phyloP scores from a whole-genome alignment of 2,888 invertebrate genomes.

The Thecophora atra region DNA sequence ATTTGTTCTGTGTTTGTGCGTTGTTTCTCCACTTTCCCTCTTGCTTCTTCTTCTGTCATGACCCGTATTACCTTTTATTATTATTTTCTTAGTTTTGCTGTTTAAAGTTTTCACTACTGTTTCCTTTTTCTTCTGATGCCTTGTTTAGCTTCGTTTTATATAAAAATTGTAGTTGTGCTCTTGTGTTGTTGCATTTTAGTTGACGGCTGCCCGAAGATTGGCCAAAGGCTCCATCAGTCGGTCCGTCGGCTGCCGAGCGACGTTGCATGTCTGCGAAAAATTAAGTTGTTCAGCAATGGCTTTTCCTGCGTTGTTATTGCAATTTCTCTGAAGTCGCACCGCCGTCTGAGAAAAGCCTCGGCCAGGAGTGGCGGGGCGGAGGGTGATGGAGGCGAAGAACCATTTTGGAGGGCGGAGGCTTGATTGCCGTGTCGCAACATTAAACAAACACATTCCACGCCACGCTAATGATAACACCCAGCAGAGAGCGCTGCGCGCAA shows the following conservation, averaged over 20 bases:
- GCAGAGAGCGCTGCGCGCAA: too few species aligned
- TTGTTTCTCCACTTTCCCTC: too few species aligned
- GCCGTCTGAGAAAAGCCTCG: background rate
- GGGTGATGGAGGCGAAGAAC: background rate
- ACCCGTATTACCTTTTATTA: too few species aligned
- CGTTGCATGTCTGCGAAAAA: conserved; percentile 54
- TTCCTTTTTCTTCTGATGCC: background rate
- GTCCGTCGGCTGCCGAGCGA: background rate
- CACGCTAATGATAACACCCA: too few species aligned
- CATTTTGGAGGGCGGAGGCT: background rate
- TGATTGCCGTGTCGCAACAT: conserved; percentile 3
- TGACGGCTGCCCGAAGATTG: background rate
- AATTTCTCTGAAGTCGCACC: conserved; percentile 21
- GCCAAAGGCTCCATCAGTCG: background rate
- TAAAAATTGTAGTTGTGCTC: background rate
- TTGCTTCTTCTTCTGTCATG: too few species aligned
- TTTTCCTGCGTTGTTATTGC: conserved; percentile 43
- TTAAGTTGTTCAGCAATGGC: conserved; percentile 53
- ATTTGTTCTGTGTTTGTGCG: background rate
- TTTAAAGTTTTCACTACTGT: background rate
- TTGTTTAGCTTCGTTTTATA: too few species aligned
- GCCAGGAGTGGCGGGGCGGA: background rate
- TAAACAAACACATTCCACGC: conserved; percentile 10
- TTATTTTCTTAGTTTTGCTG: too few species aligned
- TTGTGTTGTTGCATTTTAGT: background rate